Base-by-base conservation (phyloP, 2,113 vertebrate genomes). In the Poeciliopsis turrubarensis region DNA sequence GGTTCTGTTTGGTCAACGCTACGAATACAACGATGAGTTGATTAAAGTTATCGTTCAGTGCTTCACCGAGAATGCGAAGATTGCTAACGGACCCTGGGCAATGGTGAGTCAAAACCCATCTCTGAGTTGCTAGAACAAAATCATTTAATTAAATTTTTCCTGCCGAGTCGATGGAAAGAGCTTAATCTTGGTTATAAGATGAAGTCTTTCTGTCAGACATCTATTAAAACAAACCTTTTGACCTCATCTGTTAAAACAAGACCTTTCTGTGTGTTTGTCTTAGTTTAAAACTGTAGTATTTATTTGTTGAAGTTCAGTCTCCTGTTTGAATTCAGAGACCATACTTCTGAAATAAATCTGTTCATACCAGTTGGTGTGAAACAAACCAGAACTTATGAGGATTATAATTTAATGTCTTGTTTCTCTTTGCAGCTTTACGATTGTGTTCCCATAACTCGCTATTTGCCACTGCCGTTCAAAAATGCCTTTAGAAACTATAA, bases 1-100 rank as follows among this genome's bases (percentile, higher is more conserved):
- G 65, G 77, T 95, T 1, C 68, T 94, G 57, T 95, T 95, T 14
- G 93, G 93, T 5, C 34, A 63, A 41, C 91, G 92, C 3, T 96
- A 92, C 0, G 76, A 92, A n/a, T 94, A 95, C 31, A 65, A 79
- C 3, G 87, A 96, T 1, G 4, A 72, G 0, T 4, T 64, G 77
- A 73, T 94, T 91, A 87, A 69, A 72, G 26, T 25, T 5, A 75
- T 91, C 27, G 37, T 92, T 70, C 29, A 14, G 0, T 87, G 80
- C 47, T 89, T 86, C 41, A 91, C 75, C 7, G 90, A 92, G 17
- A 77, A 64, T 25, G 72, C 91, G 0, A 75, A 85, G 0, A 70
- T 95, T 1, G 0, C 25, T 11, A 92, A 92, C 71, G 91, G 93
- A 6, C 80, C 92, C 0, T 92, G 92, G 88, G 76, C 76, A 13